phyloP scores from a whole-genome alignment of 2,113 vertebrate genomes.

The Mirza zaza region DNA sequence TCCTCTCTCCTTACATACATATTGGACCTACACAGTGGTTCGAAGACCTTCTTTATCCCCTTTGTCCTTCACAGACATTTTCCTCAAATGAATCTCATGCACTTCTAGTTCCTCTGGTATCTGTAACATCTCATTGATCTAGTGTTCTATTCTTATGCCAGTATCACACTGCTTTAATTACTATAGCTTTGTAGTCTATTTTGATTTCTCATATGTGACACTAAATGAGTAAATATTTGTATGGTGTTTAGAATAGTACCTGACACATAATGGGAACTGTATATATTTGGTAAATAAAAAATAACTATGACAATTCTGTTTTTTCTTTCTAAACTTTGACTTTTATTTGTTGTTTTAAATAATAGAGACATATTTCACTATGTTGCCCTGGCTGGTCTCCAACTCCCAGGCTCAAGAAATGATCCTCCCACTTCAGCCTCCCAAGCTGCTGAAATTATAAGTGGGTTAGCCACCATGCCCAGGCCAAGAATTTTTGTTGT shows the following conservation, averaged over 20 bases:
- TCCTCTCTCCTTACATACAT: neutral
- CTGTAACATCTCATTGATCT: neutral
- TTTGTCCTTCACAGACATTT: neutral
- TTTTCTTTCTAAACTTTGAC: neutral
- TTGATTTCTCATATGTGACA: neutral
- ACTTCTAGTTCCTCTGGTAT: neutral
- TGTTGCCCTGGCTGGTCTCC: too few relatives aligned
- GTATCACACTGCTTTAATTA: too few relatives aligned
- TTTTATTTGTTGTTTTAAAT: neutral
- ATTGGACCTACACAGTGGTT: neutral
- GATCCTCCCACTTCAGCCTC: too few relatives aligned
- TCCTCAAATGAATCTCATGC: neutral
- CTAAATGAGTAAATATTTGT: slow-evolving; percentile 19
- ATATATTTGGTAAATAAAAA: neutral
- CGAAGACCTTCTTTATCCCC: neutral
- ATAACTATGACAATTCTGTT: neutral
- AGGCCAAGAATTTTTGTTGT: too few relatives aligned
- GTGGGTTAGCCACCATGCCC: too few relatives aligned
- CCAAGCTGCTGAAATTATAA: too few relatives aligned
- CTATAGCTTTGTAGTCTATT: neutral
- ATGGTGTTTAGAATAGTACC: neutral
- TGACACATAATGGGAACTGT: neutral
- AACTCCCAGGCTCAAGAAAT: too few relatives aligned
- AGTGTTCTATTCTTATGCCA: neutral
- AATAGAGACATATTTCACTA: too few relatives aligned